Percentiles rank a stretch among this genome's conserved stretches.
Conservation (phyloP, 1,140 invertebrate species). For the Danaus plexippus region DNA sequence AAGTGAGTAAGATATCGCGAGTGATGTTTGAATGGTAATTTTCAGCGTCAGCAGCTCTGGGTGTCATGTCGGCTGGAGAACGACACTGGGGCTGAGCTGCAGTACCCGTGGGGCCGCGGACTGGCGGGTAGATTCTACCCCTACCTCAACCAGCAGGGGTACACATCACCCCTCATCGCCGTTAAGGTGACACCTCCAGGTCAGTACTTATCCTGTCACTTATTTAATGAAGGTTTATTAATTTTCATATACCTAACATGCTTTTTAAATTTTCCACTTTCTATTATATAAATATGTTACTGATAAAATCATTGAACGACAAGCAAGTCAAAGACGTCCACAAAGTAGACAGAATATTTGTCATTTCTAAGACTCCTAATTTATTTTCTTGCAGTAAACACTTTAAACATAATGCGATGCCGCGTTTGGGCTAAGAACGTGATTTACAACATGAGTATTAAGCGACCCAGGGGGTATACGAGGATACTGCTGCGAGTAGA, state of each 20-base stretch:
- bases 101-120: conserved; percentile 52
- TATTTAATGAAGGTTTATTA: too few relatives aligned
- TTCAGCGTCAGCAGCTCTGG: conserved; percentile 80
- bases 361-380: background rate
- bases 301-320: too few relatives aligned
- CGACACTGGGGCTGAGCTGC: conserved; percentile 76
- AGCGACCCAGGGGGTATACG: conserved; percentile 48
- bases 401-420: conserved; percentile 32
- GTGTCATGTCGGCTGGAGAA: conserved; percentile 82
- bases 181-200: conserved; percentile 39
- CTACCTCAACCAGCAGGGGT: conserved; percentile 27
- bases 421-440: conserved; percentile 58
- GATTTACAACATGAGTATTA: conserved; percentile 48
- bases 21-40: conserved; percentile 6
- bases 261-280: background rate
- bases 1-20: too few relatives aligned
- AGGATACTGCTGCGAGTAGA: conserved; percentile 32
- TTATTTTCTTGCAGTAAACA: conserved; percentile 35
- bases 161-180: conserved; percentile 41
- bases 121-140: conserved; percentile 36
- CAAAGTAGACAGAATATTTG: too few relatives aligned
- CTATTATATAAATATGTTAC: too few relatives aligned
- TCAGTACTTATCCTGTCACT: conserved; percentile 17
- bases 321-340: too few relatives aligned
- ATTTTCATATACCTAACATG: too few relatives aligned